Percentiles rank a stretch among this genome's conserved stretches.
Conservation (phyloP, 1,140 invertebrate species). For the Argopecten irradians region DNA sequence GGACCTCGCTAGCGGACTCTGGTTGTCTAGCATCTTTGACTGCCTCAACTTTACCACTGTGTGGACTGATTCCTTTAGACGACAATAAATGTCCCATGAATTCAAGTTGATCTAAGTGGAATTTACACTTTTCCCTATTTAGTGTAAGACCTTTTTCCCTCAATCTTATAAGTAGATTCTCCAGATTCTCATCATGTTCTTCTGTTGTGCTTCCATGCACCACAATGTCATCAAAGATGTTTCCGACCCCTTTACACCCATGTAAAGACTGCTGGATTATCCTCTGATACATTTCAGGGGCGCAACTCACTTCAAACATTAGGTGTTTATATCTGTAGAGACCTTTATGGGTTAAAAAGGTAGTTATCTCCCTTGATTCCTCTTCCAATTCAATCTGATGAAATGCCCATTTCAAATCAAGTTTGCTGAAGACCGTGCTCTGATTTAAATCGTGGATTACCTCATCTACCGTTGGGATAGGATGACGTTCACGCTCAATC, state of each 20-base stretch:
- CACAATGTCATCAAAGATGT: slow-evolving; percentile 58
- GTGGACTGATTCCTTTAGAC: slow-evolving; percentile 44
- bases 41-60: slow-evolving; percentile 66
- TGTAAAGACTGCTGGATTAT: slow-evolving; percentile 47
- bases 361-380: slow-evolving; percentile 50
- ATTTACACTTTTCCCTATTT: slow-evolving; percentile 54
- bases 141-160: slow-evolving; percentile 48
- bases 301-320: slow-evolving; percentile 54
- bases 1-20: too few species aligned
- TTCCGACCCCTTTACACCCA: slow-evolving; percentile 46
- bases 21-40: slow-evolving; percentile 49
- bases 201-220: slow-evolving; percentile 50
- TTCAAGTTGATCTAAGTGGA: slow-evolving; percentile 35
- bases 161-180: slow-evolving; percentile 48
- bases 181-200: slow-evolving; percentile 56
- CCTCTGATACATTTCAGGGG: slow-evolving; percentile 55
- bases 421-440: slow-evolving; percentile 47
- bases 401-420: slow-evolving; percentile 55
- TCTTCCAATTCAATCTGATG: slow-evolving; percentile 53
- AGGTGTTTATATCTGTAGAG: slow-evolving; percentile 52
- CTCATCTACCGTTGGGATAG: slow-evolving; percentile 66
- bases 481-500: slow-evolving; percentile 58
- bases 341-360: slow-evolving; percentile 52
- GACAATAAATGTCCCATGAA: slow-evolving; percentile 52
- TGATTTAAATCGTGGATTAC: slow-evolving; percentile 58